These are phyloP conservation scores for Corythornis cristatus DNA, from an alignment of 2,113 vertebrate genomes.

Conservation along the genomic window DNA sequence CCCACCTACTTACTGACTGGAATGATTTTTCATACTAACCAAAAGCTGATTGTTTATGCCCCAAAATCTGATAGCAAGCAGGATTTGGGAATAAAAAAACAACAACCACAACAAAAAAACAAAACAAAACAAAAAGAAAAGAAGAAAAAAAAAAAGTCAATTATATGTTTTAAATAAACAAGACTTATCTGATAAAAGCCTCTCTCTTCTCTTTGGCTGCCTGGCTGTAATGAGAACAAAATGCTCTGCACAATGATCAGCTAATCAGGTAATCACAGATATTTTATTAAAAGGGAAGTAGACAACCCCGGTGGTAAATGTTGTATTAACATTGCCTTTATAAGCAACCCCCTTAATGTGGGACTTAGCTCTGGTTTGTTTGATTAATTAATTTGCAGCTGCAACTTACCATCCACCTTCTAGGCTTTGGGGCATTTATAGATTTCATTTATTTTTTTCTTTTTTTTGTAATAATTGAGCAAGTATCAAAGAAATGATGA, in stretches of 20 bases:
- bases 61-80: too few relatives aligned
- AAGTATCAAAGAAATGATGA: slow-evolving; percentile 23
- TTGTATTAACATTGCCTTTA: slow-evolving; percentile 5
- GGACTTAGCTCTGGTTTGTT: slow-evolving; percentile 27
- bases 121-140: too few relatives aligned
- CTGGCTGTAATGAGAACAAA: slow-evolving; percentile 4
- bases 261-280: slow-evolving; percentile 49
- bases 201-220: neutral
- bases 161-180: slow-evolving; percentile 38
- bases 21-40: too few relatives aligned
- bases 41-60: too few relatives aligned
- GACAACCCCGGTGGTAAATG: slow-evolving; percentile 25
- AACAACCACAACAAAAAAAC: too few relatives aligned
- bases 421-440: neutral
- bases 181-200: slow-evolving; percentile 7
- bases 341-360: slow-evolving; percentile 20
- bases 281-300: slow-evolving; percentile 24
- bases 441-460: neutral
- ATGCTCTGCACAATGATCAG: neutral
- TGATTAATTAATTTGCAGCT: slow-evolving; percentile 61
- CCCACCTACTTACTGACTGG: too few relatives aligned
- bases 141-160: neutral
- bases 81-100: too few relatives aligned
- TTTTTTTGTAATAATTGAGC: neutral
- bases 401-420: slow-evolving; percentile 33